Evolutionary conservation across 1,140 invertebrate genomes (phyloP), one percentile per base, ranked within the genome.

Genomic region (Trachymyrmex septentrionalis): DNA sequence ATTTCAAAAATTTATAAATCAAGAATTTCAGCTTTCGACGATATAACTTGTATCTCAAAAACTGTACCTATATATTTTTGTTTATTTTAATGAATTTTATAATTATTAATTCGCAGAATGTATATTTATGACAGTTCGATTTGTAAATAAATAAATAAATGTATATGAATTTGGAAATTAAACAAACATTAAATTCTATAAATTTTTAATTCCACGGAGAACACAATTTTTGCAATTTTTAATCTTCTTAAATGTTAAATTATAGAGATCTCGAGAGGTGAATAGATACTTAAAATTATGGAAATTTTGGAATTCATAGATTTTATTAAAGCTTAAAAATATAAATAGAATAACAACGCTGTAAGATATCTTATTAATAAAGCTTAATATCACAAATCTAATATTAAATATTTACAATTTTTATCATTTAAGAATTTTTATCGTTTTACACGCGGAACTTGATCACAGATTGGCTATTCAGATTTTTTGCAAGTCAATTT

Each of bases 391-490:
- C 27, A n/a, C 34, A 44, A 16, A 61, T 24, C 7, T 12, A 2
- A 44, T 61, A 21, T 64, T 14, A 6, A 48, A 77, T 55, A 61
- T 50, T 12, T 55, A 21, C 10, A 55, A 1, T n/a, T 71, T 48
- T 84, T 84, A 19, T 12, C 3, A 14, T 24, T 57, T n/a, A 24
- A 6, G 9, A 30, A 69, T n/a, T 86, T 86, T 86, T 5, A 14
- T 67, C 7, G 0, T 9, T 66, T 48, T 27, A 10, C 19, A 64
- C 3, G n/a, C 14, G 59, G 24, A 19, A 53, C 12, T 34, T 16
- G 30, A 59, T 50, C 19, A 9, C 3, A 53, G 24, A 59, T 48
- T 59, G 7, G 19, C 16, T 24, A 16, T 30, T 44, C 48, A 30
- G 12, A 61, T 63, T 61, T 82, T 59, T 84, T 61, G 14, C 24